Evolutionary conservation across 2,888 invertebrate species (phyloP).

Genomic region (Phyllotreta cruciferae): DNA sequence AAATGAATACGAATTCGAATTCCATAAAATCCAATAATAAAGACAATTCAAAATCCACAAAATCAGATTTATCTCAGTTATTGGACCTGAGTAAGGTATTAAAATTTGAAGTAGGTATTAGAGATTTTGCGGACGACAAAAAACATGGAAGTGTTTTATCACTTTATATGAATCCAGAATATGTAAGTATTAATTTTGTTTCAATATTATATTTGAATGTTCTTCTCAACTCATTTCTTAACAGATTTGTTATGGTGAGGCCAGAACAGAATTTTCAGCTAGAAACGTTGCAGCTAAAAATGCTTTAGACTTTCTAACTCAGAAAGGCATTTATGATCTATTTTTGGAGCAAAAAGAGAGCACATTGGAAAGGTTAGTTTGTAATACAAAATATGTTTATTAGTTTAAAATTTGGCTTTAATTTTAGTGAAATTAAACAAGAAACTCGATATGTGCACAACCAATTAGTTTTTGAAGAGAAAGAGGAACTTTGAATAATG

Average conservation of each 20-base stretch:
- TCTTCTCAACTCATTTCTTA: constrained; percentile 24
- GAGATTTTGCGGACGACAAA: constrained; percentile 41
- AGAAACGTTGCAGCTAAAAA: constrained; percentile 46
- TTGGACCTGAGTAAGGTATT: constrained; percentile 45
- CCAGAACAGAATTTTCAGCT: constrained; percentile 40
- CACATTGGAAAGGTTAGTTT: constrained; percentile 32
- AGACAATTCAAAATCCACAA: constrained; percentile 9
- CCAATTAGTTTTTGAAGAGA: constrained; percentile 24
- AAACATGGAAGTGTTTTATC: constrained; percentile 44
- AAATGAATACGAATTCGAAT: constrained; percentile 19
- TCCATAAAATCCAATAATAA: constrained; percentile 11
- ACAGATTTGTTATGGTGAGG: constrained; percentile 51
- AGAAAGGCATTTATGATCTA: constrained; percentile 38
- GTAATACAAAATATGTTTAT: neutral
- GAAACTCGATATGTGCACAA: constrained; percentile 21
- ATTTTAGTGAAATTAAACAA: constrained; percentile 36
- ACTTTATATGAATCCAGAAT: constrained; percentile 46
- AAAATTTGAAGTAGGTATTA: constrained; percentile 44
- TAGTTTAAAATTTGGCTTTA: constrained; percentile 11
- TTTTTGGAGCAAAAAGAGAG: constrained; percentile 22
- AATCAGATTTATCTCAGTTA: constrained; percentile 45
- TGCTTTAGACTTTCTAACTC: constrained; percentile 45
- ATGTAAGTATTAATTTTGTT: constrained; percentile 42
- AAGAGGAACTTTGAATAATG: constrained; percentile 25
- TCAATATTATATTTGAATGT: neutral